Evolutionary conservation across 2,888 invertebrate species (phyloP), one percentile per base, ranked within the genome.

Genomic region (Hydriomena furcata): DNA sequence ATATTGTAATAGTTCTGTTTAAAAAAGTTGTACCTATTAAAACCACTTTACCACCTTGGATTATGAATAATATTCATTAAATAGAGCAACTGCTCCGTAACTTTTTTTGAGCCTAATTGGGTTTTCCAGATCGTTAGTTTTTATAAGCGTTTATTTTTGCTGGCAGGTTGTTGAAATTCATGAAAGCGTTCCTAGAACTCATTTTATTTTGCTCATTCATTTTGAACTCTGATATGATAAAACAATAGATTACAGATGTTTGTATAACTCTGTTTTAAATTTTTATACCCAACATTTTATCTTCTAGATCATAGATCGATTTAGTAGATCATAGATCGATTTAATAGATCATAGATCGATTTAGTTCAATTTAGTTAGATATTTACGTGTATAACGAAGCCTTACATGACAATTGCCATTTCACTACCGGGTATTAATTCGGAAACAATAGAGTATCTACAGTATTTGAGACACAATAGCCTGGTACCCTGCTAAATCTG

Each of bases 401-500:
- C n/a, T 10, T 27, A 17, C 13, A 8, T 10, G 17, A 34, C 4
- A 27, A 30, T 30, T 21, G 13, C 7, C 34, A 46, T 38, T 46
- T 37, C 20, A 28, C 6, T 13, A 21, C 37, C 11, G 30, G 32
- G 10, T 60, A 69, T 64, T 66, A 68, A 68, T 66, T 71, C 59
- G 57, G 57, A 66, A 68, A 70, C 69, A 69, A 70, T 63, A 59
- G 56, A 31, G 53, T 47, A 28, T 32, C 31, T 32, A 25, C 56
- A 61, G 50, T 63, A 61, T 59, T 60, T 65, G 56, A 56, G 59
- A 40, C 54, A 68, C 60, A 67, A 65, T 63, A 65, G 63, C 54
- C 52, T 60, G 55, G 64, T 69, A 65, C 71, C 68, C 60, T 61
- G 62, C 58, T 56, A 46, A 63, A 73, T 69, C 62, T 69, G 53